Evolutionary conservation across 2,888 invertebrate species (phyloP), one percentile per base, ranked within the genome.

Genomic region (Zygaena filipendulae): DNA sequence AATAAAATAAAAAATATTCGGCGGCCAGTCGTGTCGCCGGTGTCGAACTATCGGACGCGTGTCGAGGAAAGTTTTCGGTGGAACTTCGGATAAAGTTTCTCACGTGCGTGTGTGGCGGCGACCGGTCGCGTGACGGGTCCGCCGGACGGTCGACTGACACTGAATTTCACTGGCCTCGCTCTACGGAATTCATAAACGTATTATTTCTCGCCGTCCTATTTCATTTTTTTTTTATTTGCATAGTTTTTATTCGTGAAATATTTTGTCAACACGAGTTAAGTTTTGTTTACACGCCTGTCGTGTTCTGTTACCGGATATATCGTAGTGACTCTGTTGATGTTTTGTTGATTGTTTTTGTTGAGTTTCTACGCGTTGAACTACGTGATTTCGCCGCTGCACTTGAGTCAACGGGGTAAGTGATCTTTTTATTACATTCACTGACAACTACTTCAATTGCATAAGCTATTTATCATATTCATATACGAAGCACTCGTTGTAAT

Each of bases 81-180:
- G 49, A 68, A 64, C 54, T 70, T 63, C 33, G 51, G 43, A 40
- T 45, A 54, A 71, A 70, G 61, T 70, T 66, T 53, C 49, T 63
- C 63, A 66, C 69, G 67, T 60, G 66, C 64, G 72, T 71, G 63
- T 70, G 70, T 68, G 68, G 62, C 49, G 45, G 45, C 5, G 43
- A 39, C 47, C 45, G 41, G 47, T 48, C 47, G 48, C 45, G 49
- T 47, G 62, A 57, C 58, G 47, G 56, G 55, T 57, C 49, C 58
- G 55, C 51, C 56, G 57, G 53, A 44, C 58, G 49, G 58, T 52
- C 56, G 50, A n/a, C n/a, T 16, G 16, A 7, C 5, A 16, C 16
- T 16, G 16, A 4, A 16, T 16, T 16, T 16, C n/a, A n/a, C 43
- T 33, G 43, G 43, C 46, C n/a, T 38, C 36, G 41, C 35, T 26